Evolutionary conservation across 2,113 vertebrate genomes (phyloP), one percentile per base, ranked within the genome.

Genomic region (Rafetus swinhoei): DNA sequence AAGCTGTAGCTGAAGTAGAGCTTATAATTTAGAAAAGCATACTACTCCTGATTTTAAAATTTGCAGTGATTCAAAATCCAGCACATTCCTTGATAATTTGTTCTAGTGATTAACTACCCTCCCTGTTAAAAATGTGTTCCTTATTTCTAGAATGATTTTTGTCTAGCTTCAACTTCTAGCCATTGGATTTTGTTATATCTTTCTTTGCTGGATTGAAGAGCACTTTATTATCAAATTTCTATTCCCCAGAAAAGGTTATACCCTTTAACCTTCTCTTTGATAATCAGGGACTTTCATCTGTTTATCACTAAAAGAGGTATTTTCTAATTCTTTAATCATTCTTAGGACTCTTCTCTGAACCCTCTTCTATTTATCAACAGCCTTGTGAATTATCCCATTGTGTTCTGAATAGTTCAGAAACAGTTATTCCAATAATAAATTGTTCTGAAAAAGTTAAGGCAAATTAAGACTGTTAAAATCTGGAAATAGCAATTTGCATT

Each of bases 41-140:
- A 86, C 74, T 32, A 69, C 15, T n/a, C 15, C n/a, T 52, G 65
- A 84, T 27, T 90, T 76, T 32, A 88, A 27, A 92, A 83, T 86
- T 89, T 92, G 95, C n/a, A 85, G 79, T 25, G 16, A 56, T 21
- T 53, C 88, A 82, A 74, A 93, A 59, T 81, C 39, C 65, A 69
- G 32, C 4, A 15, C 10, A 83, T 16, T 3, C 25, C 80, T 95
- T 56, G 29, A 39, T 2, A 81, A 85, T 55, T 2, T 77, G 39
- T 93, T 84, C 85, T 77, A 39, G 24, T 35, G 9, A 19, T 76
- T 85, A 65, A 50, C 53, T 93, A 79, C 8, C 52, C 35, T 60
- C 10, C 10, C 8, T 7, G 5, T 32, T 88, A 90, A 86, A 8
- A 9, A 32, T 55, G 74, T 60, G 35, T 18, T 14, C 1, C 5